Evolutionary conservation across 2,888 invertebrate genomes (phyloP).

Genomic region (Macrophya alboannulata): DNA sequence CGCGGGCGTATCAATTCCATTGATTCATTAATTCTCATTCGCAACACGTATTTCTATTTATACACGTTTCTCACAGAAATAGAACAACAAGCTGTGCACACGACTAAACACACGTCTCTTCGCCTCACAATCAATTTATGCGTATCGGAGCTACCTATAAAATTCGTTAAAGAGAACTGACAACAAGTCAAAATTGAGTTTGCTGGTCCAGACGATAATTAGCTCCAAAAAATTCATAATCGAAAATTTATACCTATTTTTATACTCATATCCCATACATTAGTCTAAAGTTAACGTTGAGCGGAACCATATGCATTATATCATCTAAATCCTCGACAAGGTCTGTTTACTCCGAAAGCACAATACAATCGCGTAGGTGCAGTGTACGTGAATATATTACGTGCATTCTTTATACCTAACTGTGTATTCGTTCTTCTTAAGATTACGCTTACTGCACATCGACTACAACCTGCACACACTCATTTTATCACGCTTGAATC

Average conservation of each 20-base stretch:
- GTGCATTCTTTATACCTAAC: neutral
- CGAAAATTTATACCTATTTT: too few species aligned
- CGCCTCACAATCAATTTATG: too few species aligned
- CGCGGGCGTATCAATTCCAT: neutral
- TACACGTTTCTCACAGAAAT: neutral
- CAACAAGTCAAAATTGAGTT: too few species aligned
- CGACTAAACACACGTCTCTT: neutral
- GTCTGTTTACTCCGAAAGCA: slow-evolving; percentile 32
- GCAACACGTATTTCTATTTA: slow-evolving; percentile 2
- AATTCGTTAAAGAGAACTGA: too few species aligned
- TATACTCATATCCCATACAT: too few species aligned
- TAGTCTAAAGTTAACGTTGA: too few species aligned
- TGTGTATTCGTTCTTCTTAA: neutral
- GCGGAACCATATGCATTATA: too few species aligned
- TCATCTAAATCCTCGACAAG: neutral
- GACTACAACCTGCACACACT: neutral
- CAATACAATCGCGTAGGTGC: neutral
- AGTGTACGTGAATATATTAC: neutral
- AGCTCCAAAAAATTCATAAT: too few species aligned
- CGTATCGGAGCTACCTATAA: too few species aligned
- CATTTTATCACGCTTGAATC: slow-evolving; percentile 64
- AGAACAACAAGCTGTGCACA: neutral
- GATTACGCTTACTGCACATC: slow-evolving; percentile 15
- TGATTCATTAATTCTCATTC: neutral
- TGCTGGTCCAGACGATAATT: too few species aligned